A percentile compares a stretch with the other conserved stretches of the same genome.
These are phyloP conservation scores for Ornithoptera priamus DNA, from an alignment of 2,888 invertebrate genomes.

Conservation along the genomic window DNA sequence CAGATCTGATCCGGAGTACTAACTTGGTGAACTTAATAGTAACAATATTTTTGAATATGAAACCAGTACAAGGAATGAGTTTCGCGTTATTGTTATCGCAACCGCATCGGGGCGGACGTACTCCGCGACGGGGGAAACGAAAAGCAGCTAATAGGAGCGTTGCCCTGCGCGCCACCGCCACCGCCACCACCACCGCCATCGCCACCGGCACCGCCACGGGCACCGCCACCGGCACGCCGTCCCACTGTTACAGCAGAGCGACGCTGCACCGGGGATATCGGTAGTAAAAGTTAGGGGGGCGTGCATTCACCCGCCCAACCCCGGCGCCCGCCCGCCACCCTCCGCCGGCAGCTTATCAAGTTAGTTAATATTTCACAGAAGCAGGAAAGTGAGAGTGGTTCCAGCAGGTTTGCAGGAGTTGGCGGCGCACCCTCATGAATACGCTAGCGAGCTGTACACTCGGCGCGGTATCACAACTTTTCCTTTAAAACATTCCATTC, in stretches of 20 bases:
- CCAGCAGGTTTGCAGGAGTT: conserved; percentile 38
- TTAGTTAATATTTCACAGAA: conserved; percentile 71
- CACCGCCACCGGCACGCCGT: conserved; percentile 30
- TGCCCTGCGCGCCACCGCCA: conserved; percentile 35
- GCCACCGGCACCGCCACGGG: no score
- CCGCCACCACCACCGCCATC: no score
- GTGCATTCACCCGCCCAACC: conserved; percentile 57
- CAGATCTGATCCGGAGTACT: no score
- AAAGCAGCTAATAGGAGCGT: conserved; percentile 33
- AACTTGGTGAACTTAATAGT: no score
- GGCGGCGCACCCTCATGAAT: conserved; percentile 31
- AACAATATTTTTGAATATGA: no score
- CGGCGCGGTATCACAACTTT: no score
- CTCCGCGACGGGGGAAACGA: conserved; percentile 4
- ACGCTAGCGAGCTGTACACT: conserved; percentile 8
- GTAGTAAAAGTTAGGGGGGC: conserved; percentile 37
- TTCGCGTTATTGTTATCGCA: conserved; percentile 12
- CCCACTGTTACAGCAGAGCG: conserved; percentile 39
- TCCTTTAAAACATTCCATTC: no score
- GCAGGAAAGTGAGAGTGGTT: conserved; percentile 70
- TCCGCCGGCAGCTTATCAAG: conserved; percentile 63
- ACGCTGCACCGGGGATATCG: conserved; percentile 31
- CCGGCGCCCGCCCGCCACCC: conserved; percentile 33
- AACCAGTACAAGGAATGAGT: no score
- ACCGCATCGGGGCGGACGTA: conserved; percentile 30